Evolutionary conservation across 2,113 vertebrate genomes (phyloP), one percentile per base, ranked within the genome.

Genomic region (Danionella cerebrum): DNA sequence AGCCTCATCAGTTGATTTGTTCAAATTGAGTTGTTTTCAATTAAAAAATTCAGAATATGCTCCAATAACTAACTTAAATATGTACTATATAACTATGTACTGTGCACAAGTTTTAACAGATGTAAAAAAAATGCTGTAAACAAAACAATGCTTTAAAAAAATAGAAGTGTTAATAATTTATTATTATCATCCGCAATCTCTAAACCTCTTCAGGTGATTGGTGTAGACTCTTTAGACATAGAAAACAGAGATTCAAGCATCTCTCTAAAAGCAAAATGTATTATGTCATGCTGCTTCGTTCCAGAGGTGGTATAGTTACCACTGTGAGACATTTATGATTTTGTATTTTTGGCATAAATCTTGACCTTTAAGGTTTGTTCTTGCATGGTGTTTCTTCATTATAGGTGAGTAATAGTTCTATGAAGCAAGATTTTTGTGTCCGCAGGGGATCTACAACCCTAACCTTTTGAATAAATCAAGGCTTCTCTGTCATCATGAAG

Each of bases 391-490:
- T 16, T 36, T 44, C 27, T 65, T 69, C 36, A 41, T 47, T 33
- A 22, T 24, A 29, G 6, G 16, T 38, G 42, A 71, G 53, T 57
- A 67, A 71, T 38, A 36, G 35, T 19, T 58, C 22, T 45, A 36
- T 68, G 64, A 51, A 41, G 10, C 39, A 16, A 19, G 47, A 33
- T 63, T 55, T n/a, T 47, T 25, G 42, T 45, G 36, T 48, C 71
- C 48, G 48, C 53, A 47, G 75, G 81, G 51, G 63, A 67, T 74
- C 70, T 76, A 67, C 69, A 81, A 82, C 79, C 79, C 84, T 85
- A 78, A 83, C 81, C 78, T n/a, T 66, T 38, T 65, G 44, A 14
- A 62, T 38, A 67, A 54, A 48, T 68, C 39, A 29, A 2, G 9
- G 21, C 21, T 58, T 55, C 22, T 29, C 59, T 47, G 45, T 44